A percentile compares a stretch with the other conserved stretches of the same genome.
These are phyloP conservation scores for Stegostoma tigrinum DNA, from an alignment of 2,113 vertebrate genomes.

Conservation along the genomic window DNA sequence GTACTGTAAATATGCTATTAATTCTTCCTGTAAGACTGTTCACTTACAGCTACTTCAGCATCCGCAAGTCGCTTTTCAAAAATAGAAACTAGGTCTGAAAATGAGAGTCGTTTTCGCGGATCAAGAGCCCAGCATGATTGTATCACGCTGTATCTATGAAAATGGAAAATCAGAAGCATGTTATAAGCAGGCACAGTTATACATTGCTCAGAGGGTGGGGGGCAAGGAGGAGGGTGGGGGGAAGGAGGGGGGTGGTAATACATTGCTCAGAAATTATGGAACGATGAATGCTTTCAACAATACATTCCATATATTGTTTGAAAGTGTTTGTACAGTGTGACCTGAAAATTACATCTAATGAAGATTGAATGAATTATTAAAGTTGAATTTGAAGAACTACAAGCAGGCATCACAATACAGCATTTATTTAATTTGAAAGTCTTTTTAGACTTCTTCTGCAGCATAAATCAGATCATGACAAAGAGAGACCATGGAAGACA, in stretches of 20 bases:
- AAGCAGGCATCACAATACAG: neutral
- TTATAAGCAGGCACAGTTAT: neutral
- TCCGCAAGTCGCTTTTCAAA: conserved; percentile 69
- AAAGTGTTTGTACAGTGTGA: neutral
- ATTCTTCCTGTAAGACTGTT: neutral
- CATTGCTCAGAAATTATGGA: conserved; percentile 6
- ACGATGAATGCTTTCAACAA: neutral
- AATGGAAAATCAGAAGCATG: conserved; percentile 4
- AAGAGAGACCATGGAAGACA: neutral
- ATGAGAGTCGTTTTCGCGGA: conserved; percentile 67
- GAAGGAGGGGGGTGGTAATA: too few relatives aligned
- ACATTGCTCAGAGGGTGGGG: conserved; percentile 26
- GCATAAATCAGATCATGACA: neutral
- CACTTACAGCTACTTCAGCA: conserved; percentile 72
- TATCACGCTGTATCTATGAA: conserved; percentile 75
- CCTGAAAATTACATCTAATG: neutral
- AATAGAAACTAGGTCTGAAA: conserved; percentile 69
- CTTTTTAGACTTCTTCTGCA: neutral
- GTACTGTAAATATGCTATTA: neutral
- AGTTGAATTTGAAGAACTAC: neutral
- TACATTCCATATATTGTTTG: neutral
- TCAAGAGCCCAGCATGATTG: conserved; percentile 80
- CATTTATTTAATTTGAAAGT: neutral
- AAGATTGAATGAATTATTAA: neutral
- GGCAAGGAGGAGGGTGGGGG: too few relatives aligned